A percentile compares a stretch with the other conserved stretches of the same genome.
Evolutionary conservation across 1,140 invertebrate species (phyloP).

Genomic region (Danaus plexippus): DNA sequence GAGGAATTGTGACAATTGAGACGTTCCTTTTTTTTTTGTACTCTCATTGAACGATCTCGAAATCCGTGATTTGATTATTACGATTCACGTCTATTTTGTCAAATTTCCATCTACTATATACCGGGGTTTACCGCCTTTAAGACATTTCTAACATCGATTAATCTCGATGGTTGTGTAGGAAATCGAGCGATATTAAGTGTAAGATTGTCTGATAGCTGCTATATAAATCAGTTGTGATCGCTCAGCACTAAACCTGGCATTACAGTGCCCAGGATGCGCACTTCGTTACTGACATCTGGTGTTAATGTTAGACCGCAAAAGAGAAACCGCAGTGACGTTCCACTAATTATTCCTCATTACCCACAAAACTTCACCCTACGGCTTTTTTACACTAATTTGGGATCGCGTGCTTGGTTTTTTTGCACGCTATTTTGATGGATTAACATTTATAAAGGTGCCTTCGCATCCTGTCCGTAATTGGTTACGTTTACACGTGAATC

Average conservation of each 20-base stretch:
- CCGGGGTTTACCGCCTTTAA: too few relatives aligned
- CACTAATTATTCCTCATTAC: slow-evolving; percentile 16
- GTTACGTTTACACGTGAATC: too few relatives aligned
- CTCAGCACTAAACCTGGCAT: too few relatives aligned
- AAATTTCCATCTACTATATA: too few relatives aligned
- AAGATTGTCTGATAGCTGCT: background rate
- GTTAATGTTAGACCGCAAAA: slow-evolving; percentile 16
- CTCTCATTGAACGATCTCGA: slow-evolving; percentile 7
- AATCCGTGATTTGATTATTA: too few relatives aligned
- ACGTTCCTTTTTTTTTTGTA: slow-evolving; percentile 15
- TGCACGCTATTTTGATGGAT: slow-evolving; percentile 5
- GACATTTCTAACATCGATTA: too few relatives aligned
- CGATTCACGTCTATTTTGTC: too few relatives aligned
- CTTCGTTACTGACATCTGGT: slow-evolving; percentile 13
- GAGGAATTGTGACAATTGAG: slow-evolving; percentile 21
- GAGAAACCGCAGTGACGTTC: slow-evolving; percentile 11
- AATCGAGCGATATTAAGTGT: background rate
- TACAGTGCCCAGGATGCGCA: too few relatives aligned
- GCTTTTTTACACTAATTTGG: slow-evolving; percentile 10
- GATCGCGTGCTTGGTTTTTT: slow-evolving; percentile 12
- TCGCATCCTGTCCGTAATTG: slow-evolving; percentile 5
- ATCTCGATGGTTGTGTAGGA: too few relatives aligned
- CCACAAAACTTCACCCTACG: slow-evolving; percentile 14
- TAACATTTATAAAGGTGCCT: slow-evolving; percentile 10
- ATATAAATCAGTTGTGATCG: background rate